These are phyloP conservation scores for Limanda limanda DNA, from an alignment of 2,113 vertebrate species.

Conservation along the genomic window DNA sequence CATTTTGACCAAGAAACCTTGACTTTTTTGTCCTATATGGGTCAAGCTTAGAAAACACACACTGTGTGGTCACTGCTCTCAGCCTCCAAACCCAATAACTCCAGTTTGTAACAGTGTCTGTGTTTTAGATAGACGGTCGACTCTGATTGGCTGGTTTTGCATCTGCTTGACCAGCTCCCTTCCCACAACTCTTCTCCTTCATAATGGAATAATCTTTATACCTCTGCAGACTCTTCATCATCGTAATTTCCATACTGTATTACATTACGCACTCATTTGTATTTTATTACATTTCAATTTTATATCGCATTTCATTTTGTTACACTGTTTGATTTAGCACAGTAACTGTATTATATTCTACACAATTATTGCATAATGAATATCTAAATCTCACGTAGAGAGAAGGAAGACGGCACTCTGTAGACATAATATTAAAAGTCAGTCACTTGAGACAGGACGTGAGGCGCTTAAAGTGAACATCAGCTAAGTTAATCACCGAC, in stretches of 20 bases:
- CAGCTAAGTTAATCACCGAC: conserved; percentile 5
- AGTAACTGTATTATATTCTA: background rate
- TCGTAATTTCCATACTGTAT: conserved; percentile 4
- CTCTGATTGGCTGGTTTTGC: no score
- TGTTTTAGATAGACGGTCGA: no score
- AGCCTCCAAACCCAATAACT: background rate
- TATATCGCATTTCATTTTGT: background rate
- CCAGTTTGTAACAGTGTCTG: background rate
- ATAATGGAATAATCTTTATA: background rate
- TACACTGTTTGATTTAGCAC: background rate
- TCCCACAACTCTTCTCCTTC: background rate
- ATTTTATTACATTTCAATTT: conserved; percentile 3
- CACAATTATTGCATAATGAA: background rate
- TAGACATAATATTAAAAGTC: background rate
- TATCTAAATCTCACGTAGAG: background rate
- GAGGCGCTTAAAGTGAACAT: background rate
- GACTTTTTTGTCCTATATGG: no score
- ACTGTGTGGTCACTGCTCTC: background rate
- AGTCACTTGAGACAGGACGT: background rate
- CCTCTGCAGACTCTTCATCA: background rate
- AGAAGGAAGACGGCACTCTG: background rate
- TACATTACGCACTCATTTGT: background rate
- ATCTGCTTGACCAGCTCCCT: background rate
- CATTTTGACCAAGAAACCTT: no score
- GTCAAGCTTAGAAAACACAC: no score